Base-by-base conservation (phyloP, 1,140 invertebrate genomes). In the Tigriopus japonicus region DNA sequence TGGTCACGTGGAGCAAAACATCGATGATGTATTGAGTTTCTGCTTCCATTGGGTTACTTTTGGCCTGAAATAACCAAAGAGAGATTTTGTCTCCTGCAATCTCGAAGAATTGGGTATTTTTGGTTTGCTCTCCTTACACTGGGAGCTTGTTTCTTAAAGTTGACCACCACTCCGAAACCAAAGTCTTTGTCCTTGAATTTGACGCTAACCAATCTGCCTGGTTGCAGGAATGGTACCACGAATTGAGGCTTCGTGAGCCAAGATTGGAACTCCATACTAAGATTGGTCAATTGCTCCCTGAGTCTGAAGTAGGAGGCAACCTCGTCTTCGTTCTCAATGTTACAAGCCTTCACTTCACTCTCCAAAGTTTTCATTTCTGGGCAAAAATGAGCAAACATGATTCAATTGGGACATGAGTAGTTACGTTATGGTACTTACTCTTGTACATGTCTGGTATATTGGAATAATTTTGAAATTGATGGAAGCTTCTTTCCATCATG, bases 401-500 rank as follows among this genome's bases (percentile, higher is more conserved):
- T 35, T 3, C 3, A 3, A 56, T 51, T 60, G 54, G 35, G 55
- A 15, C 17, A 52, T 42, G 43, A 28, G 6, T 5, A 62, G 15
- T 23, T 19, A 40, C 10, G 24, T 23, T 51, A 19, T 2, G n/a
- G 40, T 64, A 74, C 79, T 78, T 76, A 87, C 86, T 84, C 60
- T 92, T 81, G 67, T 84, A 81, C 6, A 98, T 76, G 52, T 82
- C 79, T 3, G 96, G 96, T 67, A 99, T 92, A 19, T 81, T 77
- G 0, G 91, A 81, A 74, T 97, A 95, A 75, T 98, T 98, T 75
- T 99, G 96, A 69, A 98, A 99, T 71, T 99, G 95, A 73, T 85
- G 95, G 72, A 99, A 99, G 67, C 90, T 95, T 63, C 92, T 79
- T 70, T 98, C 92, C 66, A 99, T 75, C 90, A 99, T 98, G 66